A percentile compares a stretch with the other conserved stretches of the same genome.
phyloP scores from a whole-genome alignment of 2,797 vertebrate species.

The Psittacula echo region DNA sequence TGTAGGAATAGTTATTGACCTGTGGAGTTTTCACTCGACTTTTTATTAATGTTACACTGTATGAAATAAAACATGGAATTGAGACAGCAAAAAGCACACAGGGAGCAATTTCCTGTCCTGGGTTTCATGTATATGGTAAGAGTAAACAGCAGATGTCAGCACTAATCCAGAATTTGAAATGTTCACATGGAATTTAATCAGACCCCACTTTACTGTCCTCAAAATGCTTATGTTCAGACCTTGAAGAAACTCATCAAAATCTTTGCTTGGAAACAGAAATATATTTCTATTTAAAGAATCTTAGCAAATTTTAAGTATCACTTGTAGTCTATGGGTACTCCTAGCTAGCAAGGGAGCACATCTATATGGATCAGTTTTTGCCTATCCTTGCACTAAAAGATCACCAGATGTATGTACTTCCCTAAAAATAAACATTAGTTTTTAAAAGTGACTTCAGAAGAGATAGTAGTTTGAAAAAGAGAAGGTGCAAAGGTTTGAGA shows the following conservation, averaged over 20 bases:
- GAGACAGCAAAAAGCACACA: background rate
- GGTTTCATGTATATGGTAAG: background rate
- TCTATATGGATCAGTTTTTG: background rate
- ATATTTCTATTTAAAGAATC: background rate
- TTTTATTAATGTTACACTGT: background rate
- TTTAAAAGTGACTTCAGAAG: background rate
- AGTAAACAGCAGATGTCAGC: conserved; percentile 69
- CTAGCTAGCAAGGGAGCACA: background rate
- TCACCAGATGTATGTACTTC: background rate
- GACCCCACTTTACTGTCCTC: background rate
- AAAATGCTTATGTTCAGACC: background rate
- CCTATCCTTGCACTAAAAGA: background rate
- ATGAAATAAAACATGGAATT: background rate
- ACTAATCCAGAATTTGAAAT: conserved; percentile 44
- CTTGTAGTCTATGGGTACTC: background rate
- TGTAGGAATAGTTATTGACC: background rate
- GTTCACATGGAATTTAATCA: background rate
- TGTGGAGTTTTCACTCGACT: background rate
- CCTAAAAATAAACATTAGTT: background rate
- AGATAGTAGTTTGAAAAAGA: background rate
- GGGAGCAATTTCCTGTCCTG: background rate
- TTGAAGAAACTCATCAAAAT: background rate
- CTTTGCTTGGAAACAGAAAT: background rate
- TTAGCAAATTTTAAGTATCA: background rate
- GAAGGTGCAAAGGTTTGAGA: background rate